A percentile compares a stretch with the other conserved stretches of the same genome.
phyloP scores from a whole-genome alignment of 2,113 vertebrate species.

The Antigone vipio region DNA sequence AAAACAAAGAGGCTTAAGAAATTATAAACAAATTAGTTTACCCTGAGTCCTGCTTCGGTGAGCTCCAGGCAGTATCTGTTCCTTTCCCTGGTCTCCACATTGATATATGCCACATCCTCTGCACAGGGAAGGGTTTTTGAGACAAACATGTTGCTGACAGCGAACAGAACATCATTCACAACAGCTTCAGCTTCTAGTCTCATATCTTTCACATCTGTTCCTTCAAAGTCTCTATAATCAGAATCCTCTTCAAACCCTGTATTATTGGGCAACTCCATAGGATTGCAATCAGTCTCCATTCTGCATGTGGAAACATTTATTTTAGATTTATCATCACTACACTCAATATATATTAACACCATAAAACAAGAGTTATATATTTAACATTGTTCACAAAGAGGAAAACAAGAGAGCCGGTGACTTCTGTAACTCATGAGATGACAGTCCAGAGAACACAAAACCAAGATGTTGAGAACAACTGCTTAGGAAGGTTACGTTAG shows the following conservation, averaged over 20 bases:
- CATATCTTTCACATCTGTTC: slow-evolving; percentile 92
- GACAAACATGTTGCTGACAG: slow-evolving; percentile 91
- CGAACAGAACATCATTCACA: slow-evolving; percentile 94
- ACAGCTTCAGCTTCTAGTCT: slow-evolving; percentile 92
- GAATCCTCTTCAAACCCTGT: slow-evolving; percentile 77
- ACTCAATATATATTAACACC: background rate
- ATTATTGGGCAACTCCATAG: slow-evolving; percentile 78
- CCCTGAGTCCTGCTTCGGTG: slow-evolving; percentile 91
- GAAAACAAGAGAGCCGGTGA: background rate
- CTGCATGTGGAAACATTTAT: slow-evolving; percentile 54
- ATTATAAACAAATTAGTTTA: slow-evolving; percentile 59
- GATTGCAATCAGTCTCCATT: slow-evolving; percentile 89
- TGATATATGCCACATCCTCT: slow-evolving; percentile 90
- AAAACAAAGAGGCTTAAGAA: background rate
- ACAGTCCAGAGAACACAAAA: background rate
- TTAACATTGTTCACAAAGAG: background rate
- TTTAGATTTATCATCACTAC: background rate
- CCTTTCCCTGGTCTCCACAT: slow-evolving; percentile 91
- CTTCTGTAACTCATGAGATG: background rate
- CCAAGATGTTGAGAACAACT: background rate
- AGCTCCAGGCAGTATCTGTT: slow-evolving; percentile 93
- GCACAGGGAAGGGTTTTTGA: slow-evolving; percentile 85
- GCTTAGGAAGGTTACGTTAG: background rate
- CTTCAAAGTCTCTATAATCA: slow-evolving; percentile 76
- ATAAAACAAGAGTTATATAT: background rate